Percentiles rank a stretch among this genome's conserved stretches.
These are phyloP conservation scores for Psilanteris sp. DNA, from an alignment of 1,140 invertebrate species.

Conservation along the genomic window DNA sequence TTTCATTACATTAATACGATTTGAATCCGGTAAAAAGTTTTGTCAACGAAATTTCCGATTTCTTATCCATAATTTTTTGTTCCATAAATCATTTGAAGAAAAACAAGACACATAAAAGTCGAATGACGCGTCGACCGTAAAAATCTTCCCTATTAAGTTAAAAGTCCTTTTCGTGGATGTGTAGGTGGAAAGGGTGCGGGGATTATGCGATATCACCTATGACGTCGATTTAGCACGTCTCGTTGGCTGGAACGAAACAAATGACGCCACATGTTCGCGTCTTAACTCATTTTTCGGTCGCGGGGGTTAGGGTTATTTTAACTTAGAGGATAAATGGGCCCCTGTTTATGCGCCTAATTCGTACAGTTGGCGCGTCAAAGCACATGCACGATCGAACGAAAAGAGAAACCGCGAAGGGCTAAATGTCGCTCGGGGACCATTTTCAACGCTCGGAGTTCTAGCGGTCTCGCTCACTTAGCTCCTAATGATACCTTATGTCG, in stretches of 20 bases:
- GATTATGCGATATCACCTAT: slow-evolving; percentile 21
- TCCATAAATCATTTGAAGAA: too few species aligned
- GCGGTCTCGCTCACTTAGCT: slow-evolving; percentile 65
- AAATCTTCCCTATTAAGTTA: too few species aligned
- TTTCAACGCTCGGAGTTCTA: slow-evolving; percentile 52
- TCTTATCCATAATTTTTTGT: too few species aligned
- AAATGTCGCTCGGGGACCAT: slow-evolving; percentile 66
- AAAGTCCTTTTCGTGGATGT: slow-evolving; percentile 43
- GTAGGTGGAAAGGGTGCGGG: slow-evolving; percentile 37
- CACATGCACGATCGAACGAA: slow-evolving; percentile 49
- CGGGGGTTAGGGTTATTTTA: slow-evolving; percentile 62
- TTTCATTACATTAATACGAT: too few species aligned
- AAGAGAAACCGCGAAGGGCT: slow-evolving; percentile 59
- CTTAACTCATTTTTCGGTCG: slow-evolving; percentile 67
- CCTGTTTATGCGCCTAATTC: slow-evolving; percentile 57
- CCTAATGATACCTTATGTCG: slow-evolving; percentile 66
- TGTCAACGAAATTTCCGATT: too few species aligned
- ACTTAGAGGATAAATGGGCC: slow-evolving; percentile 47
- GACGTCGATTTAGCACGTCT: slow-evolving; percentile 59
- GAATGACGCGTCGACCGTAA: too few species aligned
- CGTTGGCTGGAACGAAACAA: slow-evolving; percentile 70
- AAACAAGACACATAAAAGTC: too few species aligned
- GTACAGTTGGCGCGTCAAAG: slow-evolving; percentile 54
- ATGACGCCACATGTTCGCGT: slow-evolving; percentile 80
- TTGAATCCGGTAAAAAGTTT: too few species aligned